Conservation (phyloP, 2,888 invertebrate genomes). For the Acanthacorydalis orientalis region DNA sequence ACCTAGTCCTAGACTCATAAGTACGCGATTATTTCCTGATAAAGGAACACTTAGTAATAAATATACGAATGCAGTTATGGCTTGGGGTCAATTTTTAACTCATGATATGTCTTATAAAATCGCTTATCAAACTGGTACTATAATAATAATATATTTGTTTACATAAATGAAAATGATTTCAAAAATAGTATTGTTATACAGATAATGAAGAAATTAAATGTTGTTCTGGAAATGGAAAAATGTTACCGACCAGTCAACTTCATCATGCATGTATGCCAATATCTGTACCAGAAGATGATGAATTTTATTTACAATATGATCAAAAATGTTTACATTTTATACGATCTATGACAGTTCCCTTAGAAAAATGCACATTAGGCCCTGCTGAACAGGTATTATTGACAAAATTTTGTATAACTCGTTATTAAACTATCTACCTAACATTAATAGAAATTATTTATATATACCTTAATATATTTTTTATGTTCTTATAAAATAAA, state of each 20-base stretch:
- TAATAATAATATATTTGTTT: neutral
- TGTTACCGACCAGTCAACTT: conserved; percentile 11
- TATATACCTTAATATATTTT: too few species aligned
- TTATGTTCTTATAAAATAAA: too few species aligned
- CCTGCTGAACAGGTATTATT: conserved; percentile 30
- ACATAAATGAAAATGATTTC: too few species aligned
- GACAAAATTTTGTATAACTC: neutral
- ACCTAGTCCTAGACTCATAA: conserved; percentile 24
- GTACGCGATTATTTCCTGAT: conserved; percentile 25
- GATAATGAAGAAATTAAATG: conserved; percentile 17
- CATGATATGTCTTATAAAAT: conserved; percentile 28
- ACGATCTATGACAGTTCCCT: conserved; percentile 28
- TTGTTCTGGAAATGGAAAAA: conserved; percentile 21
- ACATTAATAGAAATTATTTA: neutral
- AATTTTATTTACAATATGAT: conserved; percentile 19
- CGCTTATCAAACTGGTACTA: neutral
- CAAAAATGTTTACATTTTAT: conserved; percentile 29
- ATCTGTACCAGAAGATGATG: conserved; percentile 17
- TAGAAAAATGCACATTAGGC: conserved; percentile 20
- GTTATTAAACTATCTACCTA: neutral
- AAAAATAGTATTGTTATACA: neutral
- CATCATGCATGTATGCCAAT: neutral
- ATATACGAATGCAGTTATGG: conserved; percentile 30
- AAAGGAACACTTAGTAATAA: conserved; percentile 21
- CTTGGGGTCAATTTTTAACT: conserved; percentile 34